Percentiles rank a stretch among this genome's conserved stretches.
These are phyloP conservation scores for Heteronetta atricapilla DNA, from an alignment of 2,113 vertebrate species.

Conservation along the genomic window DNA sequence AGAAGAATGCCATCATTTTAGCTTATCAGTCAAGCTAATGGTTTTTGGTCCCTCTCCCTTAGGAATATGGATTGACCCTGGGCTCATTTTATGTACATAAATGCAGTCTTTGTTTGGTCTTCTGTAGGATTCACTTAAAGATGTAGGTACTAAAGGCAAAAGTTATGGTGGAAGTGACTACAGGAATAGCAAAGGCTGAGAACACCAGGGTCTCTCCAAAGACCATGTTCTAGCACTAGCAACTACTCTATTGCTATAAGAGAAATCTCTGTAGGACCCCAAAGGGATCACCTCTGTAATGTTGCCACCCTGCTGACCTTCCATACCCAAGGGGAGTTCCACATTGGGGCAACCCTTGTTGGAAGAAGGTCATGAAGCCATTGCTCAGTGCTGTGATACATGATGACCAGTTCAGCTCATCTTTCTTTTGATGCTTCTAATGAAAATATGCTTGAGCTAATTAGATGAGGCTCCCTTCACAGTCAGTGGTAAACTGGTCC, in stretches of 20 bases:
- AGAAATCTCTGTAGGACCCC: not conserved
- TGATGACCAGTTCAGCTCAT: not conserved
- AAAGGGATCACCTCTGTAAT: not conserved
- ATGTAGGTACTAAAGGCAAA: not conserved
- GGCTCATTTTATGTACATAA: not conserved
- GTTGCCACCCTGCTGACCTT: not conserved
- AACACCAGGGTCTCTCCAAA: not conserved
- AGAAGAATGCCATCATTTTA: not conserved
- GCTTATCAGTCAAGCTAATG: not conserved
- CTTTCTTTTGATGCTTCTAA: not conserved
- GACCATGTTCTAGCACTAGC: not conserved
- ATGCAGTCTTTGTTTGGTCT: not conserved
- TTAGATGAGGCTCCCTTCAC: not conserved
- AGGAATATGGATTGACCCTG: not conserved
- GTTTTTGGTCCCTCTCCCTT: not conserved
- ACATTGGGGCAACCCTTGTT: not conserved
- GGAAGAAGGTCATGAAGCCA: not conserved
- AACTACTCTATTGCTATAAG: not conserved
- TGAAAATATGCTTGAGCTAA: not conserved
- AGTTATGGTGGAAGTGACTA: not conserved
- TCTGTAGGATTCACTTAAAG: not conserved
- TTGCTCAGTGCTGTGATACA: not conserved
- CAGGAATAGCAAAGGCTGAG: not conserved
- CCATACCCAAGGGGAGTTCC: not conserved
- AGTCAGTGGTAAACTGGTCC: not conserved